Base-by-base conservation (phyloP, 2,113 vertebrate genomes). In the Etheostoma spectabile region DNA sequence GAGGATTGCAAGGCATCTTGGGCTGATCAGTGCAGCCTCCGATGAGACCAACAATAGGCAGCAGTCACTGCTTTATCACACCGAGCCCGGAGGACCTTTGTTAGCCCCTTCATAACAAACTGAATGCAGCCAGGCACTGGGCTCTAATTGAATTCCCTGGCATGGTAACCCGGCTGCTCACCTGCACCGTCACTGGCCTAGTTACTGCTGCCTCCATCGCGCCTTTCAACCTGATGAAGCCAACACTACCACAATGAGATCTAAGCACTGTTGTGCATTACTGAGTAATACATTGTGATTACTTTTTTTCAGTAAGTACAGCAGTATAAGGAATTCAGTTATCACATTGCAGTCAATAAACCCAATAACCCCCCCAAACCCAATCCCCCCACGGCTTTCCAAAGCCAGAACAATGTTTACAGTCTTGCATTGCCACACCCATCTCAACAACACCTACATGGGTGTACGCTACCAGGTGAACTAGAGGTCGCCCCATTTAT, bases 81-180 rank as follows among this genome's bases (percentile, higher is more conserved):
- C 22, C 33, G 14, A 74, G 76, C 84, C 84, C 84, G 87, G 67
- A 82, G 75, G 86, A 88, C 86, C 86, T 89, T 86, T 87, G 89
- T 92, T 83, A 88, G 83, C 33, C 7, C 61, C 83, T 83, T 73
- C 70, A 79, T 88, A 87, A 84, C 90, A 79, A 89, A 88, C 49
- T 83, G 85, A 91, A 92, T 85, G 79, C 73, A 88, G 83, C 48
- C 82, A 67, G 80, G 59, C 62, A 24, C 70, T 48, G 61, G 68
- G 51, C 61, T 84, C 90, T 91, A 84, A 94, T 86, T 86, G 80
- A 88, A 93, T 93, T 88, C 84, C 73, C 84, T 74, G 63, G 74
- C 72, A 75, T 77, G 56, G 79, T 84, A 87, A 86, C 88, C 87
- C 66, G 68, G 88, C 87, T 77, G 82, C 83, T 91, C 53, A 93